Base-by-base conservation (phyloP, 2,113 vertebrate genomes). In the Excalfactoria chinensis region DNA sequence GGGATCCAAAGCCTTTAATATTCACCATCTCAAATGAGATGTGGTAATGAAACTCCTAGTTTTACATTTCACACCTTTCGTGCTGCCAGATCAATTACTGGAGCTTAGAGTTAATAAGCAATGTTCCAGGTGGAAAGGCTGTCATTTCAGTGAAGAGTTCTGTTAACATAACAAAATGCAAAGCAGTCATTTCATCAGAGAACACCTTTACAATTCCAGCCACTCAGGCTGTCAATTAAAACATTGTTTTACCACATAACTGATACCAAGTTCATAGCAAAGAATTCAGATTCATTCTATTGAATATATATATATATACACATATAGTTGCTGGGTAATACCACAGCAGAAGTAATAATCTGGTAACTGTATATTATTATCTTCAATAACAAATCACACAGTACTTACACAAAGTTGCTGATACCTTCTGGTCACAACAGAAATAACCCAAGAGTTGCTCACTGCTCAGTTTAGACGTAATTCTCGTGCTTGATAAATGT, bases 181-280 rank as follows among this genome's bases (percentile, higher is more conserved):
- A 81, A 85, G 64, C 77, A 93, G 30, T 13, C 51, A 62, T 69
- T 90, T 90, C 37, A 18, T 43, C 9, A 7, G 18, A 74, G 56
- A 94, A 77, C 32, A 44, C 46, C 67, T 89, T 56, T 73, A 48
- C 48, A 79, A 58, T 72, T 83, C 30, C 46, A 87, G 84, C 60
- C 51, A 82, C 48, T 76, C 32, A 86, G 84, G 17, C 23, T 89
- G 83, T 87, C 93, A 89, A 73, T 80, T 90, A 80, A 82, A 84
- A 72, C n/a, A 78, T 35, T 68, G 19, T 59, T 88, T 95, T 86
- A 48, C 46, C 76, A 56, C 35, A 34, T 41, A 79, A 85, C 21
- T 71, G 64, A 78, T 51, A 74, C 3, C 2, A 75, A 93, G 85
- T 77, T 83, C 41, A 37, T 49, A 83, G 77, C 14, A 66, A 64